Evolutionary conservation across 2,113 vertebrate species (phyloP), one percentile per base, ranked within the genome.

Genomic region (Kobus ellipsiprymnus): DNA sequence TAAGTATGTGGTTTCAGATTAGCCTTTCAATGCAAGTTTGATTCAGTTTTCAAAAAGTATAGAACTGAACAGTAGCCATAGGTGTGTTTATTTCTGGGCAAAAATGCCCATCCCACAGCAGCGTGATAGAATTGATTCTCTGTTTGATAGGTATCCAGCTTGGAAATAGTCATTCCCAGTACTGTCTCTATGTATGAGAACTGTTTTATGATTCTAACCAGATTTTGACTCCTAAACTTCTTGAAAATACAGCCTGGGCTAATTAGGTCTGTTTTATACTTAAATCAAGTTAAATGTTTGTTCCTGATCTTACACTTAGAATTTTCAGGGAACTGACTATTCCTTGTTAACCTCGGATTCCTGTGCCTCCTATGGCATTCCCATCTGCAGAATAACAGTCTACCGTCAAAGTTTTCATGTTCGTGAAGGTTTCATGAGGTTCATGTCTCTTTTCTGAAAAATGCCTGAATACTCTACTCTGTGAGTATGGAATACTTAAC

Each of bases 21-120:
- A 57, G 50, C 82, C 85, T 97, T 87, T 91, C 48, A 90, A 17
- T 92, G n/a, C 29, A 93, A 44, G n/a, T 74, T 82, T 97, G n/a
- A 95, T 81, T 94, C 33, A 11, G 5, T 92, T 92, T 94, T 92
- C 52, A 7, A 82, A 50, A 83, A 87, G 33, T 74, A 44, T 21
- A 84, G 93, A 96, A 96, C 30, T 48, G 23, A 94, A 54, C 48
- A 36, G 4, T 80, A 91, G 50, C 59, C n/a, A 23, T 29, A 93
- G 17, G 52, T 3, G 1, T 55, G 36, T 50, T 85, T 84, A 46
- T 90, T 95, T 95, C 21, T 40, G 74, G 40, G 12, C 48, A 89
- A 3, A 97, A 77, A 27, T 67, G 21, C 27, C 74, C 29, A 62
- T 67, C 40, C n/a, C 16, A 40, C 29, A 62, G 33, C 29, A 62